Conservation (phyloP, 2,797 vertebrate species). For the Poecilia gillii region DNA sequence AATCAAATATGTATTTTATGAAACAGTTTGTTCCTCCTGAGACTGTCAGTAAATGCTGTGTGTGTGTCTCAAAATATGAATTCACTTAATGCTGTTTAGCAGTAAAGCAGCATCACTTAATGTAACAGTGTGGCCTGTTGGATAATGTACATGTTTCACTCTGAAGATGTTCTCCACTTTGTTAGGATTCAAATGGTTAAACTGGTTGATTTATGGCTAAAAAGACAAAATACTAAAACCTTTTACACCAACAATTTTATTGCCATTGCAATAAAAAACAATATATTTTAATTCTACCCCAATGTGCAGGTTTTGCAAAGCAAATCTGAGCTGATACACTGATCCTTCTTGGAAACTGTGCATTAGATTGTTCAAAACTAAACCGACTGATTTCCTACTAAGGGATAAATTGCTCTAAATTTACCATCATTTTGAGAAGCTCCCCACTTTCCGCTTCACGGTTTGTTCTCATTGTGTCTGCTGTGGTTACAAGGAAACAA, state of each 20-base stretch:
- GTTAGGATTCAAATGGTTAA: background rate
- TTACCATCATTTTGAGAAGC: conserved; percentile 40
- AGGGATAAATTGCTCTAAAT: background rate
- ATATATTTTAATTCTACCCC: background rate
- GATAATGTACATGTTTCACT: background rate
- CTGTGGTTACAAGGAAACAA: background rate
- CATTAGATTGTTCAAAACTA: background rate
- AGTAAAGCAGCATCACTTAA: background rate
- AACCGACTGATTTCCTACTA: background rate
- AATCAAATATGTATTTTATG: background rate
- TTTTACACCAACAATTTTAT: background rate
- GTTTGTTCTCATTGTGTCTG: background rate
- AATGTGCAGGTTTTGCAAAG: background rate
- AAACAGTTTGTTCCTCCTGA: background rate
- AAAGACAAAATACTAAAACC: background rate
- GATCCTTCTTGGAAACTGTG: background rate
- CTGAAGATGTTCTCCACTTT: background rate
- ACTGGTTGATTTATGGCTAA: background rate
- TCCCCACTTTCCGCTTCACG: background rate
- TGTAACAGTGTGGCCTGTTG: background rate
- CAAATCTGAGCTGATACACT: background rate
- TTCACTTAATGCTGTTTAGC: background rate
- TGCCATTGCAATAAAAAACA: background rate
- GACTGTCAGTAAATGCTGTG: background rate
- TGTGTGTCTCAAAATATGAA: background rate